Conservation (phyloP, 2,113 vertebrate species). For the Camelus dromedarius region DNA sequence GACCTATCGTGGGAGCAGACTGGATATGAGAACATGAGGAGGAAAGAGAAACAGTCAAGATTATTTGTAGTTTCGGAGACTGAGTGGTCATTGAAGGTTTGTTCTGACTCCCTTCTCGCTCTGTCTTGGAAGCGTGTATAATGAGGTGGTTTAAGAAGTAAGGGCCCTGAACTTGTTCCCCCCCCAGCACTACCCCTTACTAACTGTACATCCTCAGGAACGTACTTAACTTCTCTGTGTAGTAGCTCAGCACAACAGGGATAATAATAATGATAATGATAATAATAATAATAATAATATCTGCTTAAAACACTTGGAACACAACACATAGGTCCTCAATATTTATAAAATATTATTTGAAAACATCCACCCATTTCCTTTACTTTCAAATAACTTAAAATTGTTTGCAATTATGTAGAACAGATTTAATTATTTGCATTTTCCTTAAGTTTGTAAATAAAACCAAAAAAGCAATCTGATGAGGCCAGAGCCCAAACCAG, state of each 20-base stretch:
- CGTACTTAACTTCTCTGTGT: neutral
- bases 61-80: neutral
- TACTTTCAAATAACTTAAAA: conserved; percentile 16
- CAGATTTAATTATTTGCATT: neutral
- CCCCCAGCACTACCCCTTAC: too few species aligned
- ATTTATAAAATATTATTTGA: conserved; percentile 10
- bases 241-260: too few species aligned
- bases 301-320: neutral
- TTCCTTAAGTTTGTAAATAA: conserved; percentile 25
- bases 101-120: neutral
- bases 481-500: neutral
- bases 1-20: neutral
- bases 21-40: neutral
- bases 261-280: too few species aligned
- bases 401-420: neutral
- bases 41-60: neutral
- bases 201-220: neutral
- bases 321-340: neutral
- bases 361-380: neutral
- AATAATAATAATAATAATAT: neutral
- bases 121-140: neutral
- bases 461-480: neutral
- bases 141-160: neutral
- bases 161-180: neutral
- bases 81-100: neutral